Base-by-base conservation (phyloP, 2,113 vertebrate genomes). In the Varanus komodoensis region DNA sequence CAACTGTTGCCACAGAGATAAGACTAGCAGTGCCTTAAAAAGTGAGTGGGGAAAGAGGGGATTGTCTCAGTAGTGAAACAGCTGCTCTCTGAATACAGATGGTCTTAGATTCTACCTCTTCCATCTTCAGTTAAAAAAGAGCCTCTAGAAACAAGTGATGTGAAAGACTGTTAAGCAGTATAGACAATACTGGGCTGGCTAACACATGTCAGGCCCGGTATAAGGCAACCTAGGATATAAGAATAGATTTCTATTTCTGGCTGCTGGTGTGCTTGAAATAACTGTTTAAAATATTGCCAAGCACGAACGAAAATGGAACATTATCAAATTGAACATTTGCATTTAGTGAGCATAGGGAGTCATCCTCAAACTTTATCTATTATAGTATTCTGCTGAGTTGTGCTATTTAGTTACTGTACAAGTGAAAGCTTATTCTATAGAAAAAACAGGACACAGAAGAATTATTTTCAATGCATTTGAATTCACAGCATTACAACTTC, bases 401-500 rank as follows among this genome's bases (percentile, higher is more conserved):
- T 61, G 6, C 34, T 86, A 69, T 50, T 87, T 81, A 25, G 19
- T 9, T 50, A 67, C 32, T 23, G 32, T 29, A 25, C 44, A 74
- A 7, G 6, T 6, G 1, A 67, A 23, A 19, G 44, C 48, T 38
- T 6, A 3, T 80, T 6, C 14, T 83, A 83, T 5, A 79, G 19
- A 0, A 38, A 82, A 44, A 52, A 78, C 68, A 54, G 17, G 34
- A 8, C 34, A 64, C 34, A 0, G 0, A 0, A 12, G 34, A 48
- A 64, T 93, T 82, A 92, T 73, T 77, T 8, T 0, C 52, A n/a
- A 38, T 64, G 27, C 23, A 82, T 91, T 89, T 2, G 95, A 19
- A 91, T 97, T 91, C 74, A 11, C 93, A 98, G 97, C 0, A 86
- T 94, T 88, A 95, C 96, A 0, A 71, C 93, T 57, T 89, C 95